These are phyloP conservation scores for Puffinus mauretanicus DNA, from an alignment of 2,113 vertebrate species.

Conservation along the genomic window DNA sequence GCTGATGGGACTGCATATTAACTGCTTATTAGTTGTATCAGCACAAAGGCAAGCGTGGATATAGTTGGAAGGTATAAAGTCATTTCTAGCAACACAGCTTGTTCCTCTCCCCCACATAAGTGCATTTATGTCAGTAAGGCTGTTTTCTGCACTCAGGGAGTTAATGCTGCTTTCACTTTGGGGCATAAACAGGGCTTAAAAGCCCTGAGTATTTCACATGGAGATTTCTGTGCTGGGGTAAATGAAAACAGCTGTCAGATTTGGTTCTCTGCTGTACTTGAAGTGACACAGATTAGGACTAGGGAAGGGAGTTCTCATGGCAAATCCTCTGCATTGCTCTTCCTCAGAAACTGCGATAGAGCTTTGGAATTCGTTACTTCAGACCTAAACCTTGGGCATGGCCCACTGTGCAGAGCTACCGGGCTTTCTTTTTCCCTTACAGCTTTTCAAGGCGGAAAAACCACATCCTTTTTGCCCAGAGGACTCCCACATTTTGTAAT, in stretches of 20 bases:
- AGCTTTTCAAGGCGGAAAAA: background rate
- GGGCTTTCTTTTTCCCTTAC: background rate
- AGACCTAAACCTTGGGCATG: background rate
- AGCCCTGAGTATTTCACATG: background rate
- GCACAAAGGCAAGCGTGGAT: background rate
- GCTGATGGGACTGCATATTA: conserved; percentile 41
- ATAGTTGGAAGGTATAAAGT: background rate
- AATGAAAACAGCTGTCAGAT: conserved; percentile 11
- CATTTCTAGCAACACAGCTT: background rate
- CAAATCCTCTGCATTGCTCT: background rate
- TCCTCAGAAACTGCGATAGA: background rate
- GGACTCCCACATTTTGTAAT: background rate
- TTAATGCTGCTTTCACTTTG: conserved; percentile 21
- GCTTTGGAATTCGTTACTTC: background rate
- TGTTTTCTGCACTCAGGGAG: background rate
- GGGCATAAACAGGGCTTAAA: conserved; percentile 19
- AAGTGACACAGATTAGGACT: background rate
- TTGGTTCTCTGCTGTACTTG: background rate
- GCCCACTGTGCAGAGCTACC: background rate
- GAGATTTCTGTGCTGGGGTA: background rate
- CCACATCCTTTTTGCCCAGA: background rate
- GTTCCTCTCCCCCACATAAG: background rate
- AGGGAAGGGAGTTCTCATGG: background rate
- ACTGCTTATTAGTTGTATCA: conserved; percentile 22
- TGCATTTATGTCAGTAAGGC: background rate